phyloP scores from a whole-genome alignment of 2,888 invertebrate species.

The Nephrocerus scutellatus region DNA sequence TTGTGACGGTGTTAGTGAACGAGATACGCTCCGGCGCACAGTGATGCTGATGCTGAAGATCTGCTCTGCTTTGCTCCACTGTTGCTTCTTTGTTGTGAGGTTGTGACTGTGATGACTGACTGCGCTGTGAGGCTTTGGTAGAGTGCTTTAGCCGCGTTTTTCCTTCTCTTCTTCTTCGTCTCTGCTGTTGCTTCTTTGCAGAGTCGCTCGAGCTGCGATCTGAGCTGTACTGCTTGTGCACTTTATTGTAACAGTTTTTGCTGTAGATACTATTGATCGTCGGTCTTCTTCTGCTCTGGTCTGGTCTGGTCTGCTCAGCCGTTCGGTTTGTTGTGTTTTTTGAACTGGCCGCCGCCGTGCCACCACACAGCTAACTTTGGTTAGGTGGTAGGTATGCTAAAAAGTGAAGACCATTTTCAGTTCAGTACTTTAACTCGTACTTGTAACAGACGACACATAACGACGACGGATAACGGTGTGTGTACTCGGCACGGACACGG shows the following conservation, averaged over 20 bases:
- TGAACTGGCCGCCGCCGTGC: neutral
- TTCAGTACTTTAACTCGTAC: conserved; percentile 29
- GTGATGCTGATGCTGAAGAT: no score
- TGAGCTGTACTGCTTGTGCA: conserved; percentile 2
- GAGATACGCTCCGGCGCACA: no score
- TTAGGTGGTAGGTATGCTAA: conserved; percentile 20
- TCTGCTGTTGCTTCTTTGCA: conserved; percentile 9
- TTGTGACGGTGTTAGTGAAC: no score
- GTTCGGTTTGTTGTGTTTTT: neutral
- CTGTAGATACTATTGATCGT: conserved; percentile 13
- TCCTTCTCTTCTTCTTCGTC: conserved; percentile 8
- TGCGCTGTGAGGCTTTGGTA: neutral
- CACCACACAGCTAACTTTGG: no score
- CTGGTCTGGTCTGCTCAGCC: neutral
- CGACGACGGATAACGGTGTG: conserved; percentile 13
- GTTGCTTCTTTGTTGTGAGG: no score
- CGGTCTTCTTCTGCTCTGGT: conserved; percentile 6
- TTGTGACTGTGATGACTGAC: neutral
- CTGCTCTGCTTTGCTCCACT: no score
- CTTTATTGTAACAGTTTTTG: conserved; percentile 21
- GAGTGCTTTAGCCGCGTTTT: neutral
- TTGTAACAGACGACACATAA: conserved; percentile 18
- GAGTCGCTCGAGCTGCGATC: conserved; percentile 4
- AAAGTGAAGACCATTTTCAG: conserved; percentile 27
- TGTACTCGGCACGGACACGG: no score